These are phyloP conservation scores for Petrocephalus microphthalmus DNA, from an alignment of 2,113 vertebrate genomes.

Conservation along the genomic window DNA sequence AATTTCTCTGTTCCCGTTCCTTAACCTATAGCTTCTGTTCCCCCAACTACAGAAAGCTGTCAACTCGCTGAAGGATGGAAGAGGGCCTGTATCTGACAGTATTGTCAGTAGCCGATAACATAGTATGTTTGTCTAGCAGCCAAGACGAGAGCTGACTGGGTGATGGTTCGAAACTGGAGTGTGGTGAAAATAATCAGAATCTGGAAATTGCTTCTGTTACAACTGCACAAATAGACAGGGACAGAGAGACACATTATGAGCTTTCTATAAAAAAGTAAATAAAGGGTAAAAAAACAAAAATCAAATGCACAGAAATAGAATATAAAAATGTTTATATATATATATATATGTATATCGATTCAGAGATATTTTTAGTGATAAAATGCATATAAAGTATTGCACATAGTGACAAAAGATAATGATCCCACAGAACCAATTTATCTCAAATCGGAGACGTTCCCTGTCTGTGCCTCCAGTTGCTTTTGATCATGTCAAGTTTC, in stretches of 20 bases:
- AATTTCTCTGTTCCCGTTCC: not conserved
- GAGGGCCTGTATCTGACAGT: not conserved
- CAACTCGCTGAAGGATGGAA: not conserved
- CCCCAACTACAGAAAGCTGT: not conserved
- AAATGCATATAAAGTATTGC: no score
- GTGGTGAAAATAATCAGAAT: not conserved
- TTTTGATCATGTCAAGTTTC: not conserved
- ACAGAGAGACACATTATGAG: no score
- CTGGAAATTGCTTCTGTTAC: no score
- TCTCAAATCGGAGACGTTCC: not conserved
- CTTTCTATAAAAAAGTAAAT: no score
- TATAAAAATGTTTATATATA: no score
- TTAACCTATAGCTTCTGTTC: not conserved
- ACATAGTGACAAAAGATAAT: no score
- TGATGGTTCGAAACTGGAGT: not conserved
- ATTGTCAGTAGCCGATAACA: not conserved
- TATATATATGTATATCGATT: no score
- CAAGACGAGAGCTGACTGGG: not conserved
- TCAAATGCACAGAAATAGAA: no score
- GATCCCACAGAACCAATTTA: not conserved
- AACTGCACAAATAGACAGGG: no score
- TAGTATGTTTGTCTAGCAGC: not conserved
- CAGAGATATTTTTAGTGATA: no score
- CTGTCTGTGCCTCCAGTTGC: not conserved
- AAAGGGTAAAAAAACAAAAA: no score